These are phyloP conservation scores for Pelochelys cantorii DNA, from an alignment of 2,797 vertebrate genomes.

Conservation along the genomic window DNA sequence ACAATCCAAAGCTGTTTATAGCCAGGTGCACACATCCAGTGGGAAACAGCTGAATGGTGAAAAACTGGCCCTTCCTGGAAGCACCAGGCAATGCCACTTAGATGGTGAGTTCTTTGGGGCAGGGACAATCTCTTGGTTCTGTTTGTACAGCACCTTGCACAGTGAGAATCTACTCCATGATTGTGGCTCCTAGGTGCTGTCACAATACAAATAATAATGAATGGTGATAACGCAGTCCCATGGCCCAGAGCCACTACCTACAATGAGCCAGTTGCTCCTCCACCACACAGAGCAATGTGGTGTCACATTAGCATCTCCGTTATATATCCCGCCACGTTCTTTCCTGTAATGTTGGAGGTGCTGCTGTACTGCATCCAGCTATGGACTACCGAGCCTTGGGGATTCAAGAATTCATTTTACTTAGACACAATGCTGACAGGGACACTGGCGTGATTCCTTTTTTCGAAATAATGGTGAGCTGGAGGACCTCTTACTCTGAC, in stretches of 20 bases:
- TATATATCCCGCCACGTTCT: not conserved
- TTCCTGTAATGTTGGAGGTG: not conserved
- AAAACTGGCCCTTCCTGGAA: not conserved
- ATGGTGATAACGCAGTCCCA: not conserved
- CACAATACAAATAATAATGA: not conserved
- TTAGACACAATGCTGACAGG: not conserved
- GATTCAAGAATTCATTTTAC: not conserved
- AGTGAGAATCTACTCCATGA: not conserved
- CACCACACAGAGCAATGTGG: not conserved
- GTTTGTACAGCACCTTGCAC: not conserved
- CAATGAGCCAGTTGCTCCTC: not conserved
- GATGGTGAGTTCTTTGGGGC: rapidly evolving
- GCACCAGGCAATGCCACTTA: rapidly evolving
- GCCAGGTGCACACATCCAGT: not conserved
- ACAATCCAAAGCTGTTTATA: constrained; percentile 64
- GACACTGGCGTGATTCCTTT: not conserved
- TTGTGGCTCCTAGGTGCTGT: not conserved
- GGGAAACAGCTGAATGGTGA: not conserved
- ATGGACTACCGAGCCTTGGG: not conserved
- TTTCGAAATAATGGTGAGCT: not conserved
- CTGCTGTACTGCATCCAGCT: not conserved
- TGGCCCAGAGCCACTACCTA: too few relatives aligned
- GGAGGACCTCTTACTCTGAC: too few relatives aligned
- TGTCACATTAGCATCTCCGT: not conserved
- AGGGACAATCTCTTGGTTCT: rapidly evolving